phyloP scores from a whole-genome alignment of 2,797 vertebrate species.

The Trichosurus vulpecula region DNA sequence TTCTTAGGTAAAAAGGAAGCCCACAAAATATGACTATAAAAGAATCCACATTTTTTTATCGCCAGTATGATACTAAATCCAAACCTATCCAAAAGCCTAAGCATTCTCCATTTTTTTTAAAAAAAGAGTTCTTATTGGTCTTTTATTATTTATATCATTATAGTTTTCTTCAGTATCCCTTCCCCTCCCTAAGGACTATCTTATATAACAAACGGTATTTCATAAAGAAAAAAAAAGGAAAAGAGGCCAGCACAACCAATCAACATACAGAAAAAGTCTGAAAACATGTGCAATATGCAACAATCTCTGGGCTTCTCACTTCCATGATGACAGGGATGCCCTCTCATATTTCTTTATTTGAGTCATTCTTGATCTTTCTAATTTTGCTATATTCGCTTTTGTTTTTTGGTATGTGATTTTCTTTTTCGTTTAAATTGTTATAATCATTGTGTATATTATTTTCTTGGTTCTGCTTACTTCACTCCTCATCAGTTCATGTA shows the following conservation, averaged over 20 bases:
- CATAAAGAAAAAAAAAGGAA: neutral
- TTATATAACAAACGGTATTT: neutral
- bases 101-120: neutral
- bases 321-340: neutral
- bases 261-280: neutral
- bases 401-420: neutral
- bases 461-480: neutral
- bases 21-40: neutral
- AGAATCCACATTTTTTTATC: neutral
- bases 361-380: neutral
- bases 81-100: neutral
- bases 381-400: neutral
- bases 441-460: neutral
- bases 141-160: neutral
- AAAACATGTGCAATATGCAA: neutral
- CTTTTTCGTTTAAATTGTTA: neutral
- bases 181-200: neutral
- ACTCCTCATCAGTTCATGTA: neutral
- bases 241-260: neutral
- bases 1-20: neutral
- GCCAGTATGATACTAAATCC: neutral
- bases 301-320: neutral
- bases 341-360: neutral
- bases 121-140: neutral
- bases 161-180: neutral